These are phyloP conservation scores for Dreissena rostriformis DNA, from an alignment of 1,140 invertebrate genomes.

Conservation along the genomic window DNA sequence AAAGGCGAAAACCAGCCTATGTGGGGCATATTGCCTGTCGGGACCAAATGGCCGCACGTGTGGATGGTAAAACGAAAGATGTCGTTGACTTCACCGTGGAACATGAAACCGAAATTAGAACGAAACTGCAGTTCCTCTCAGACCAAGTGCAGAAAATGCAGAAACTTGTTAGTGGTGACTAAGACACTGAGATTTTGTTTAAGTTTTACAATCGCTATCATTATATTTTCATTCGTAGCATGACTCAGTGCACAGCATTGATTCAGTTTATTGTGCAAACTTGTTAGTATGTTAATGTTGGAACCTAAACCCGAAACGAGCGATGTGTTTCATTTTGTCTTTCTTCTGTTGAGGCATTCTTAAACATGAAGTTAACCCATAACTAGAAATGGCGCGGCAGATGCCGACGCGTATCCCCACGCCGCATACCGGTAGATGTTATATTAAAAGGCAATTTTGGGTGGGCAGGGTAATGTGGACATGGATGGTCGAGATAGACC, in stretches of 20 bases:
- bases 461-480: no score
- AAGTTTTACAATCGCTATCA: neutral
- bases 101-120: slow-evolving; percentile 28
- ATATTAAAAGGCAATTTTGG: no score
- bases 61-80: neutral
- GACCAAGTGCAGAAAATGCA: slow-evolving; percentile 42
- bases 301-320: neutral
- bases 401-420: no score
- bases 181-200: no score
- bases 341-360: neutral
- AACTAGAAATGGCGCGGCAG: no score
- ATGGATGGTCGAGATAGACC: no score
- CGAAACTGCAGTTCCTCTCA: slow-evolving; percentile 23
- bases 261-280: neutral
- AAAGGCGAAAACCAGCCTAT: no score
- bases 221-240: neutral
- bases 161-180: slow-evolving; percentile 12
- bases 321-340: neutral
- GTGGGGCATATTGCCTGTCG: neutral
- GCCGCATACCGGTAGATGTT: no score
- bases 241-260: neutral
- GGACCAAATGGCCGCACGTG: neutral
- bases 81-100: neutral
- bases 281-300: neutral
- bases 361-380: no score